These are phyloP conservation scores for Cetonia aurata DNA, from an alignment of 2,888 invertebrate genomes.

Conservation along the genomic window DNA sequence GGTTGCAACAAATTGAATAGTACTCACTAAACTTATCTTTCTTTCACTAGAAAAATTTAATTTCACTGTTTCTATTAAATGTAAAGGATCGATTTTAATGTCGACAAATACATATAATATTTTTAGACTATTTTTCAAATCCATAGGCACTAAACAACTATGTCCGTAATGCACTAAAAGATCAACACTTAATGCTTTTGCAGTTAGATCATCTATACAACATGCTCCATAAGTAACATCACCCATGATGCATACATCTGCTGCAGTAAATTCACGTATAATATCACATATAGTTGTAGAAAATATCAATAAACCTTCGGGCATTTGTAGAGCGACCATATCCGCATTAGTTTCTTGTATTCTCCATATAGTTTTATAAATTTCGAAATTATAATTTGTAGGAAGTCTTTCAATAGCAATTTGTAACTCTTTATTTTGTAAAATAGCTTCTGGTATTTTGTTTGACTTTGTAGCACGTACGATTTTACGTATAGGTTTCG, in stretches of 20 bases:
- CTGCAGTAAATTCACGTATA: slow-evolving; percentile 85
- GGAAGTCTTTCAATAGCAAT: slow-evolving; percentile 84
- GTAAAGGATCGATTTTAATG: slow-evolving; percentile 94
- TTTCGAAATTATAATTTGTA: slow-evolving; percentile 97
- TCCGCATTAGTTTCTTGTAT: slow-evolving; percentile 86
- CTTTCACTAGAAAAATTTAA: slow-evolving; percentile 76
- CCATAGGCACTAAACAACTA: slow-evolving; percentile 93
- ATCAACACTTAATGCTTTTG: slow-evolving; percentile 89
- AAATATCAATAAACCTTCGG: slow-evolving; percentile 95
- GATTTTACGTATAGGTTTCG: slow-evolving; percentile 83
- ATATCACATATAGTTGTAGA: slow-evolving; percentile 95
- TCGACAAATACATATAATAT: slow-evolving; percentile 98
- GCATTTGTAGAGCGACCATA: slow-evolving; percentile 95
- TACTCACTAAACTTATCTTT: slow-evolving; percentile 91
- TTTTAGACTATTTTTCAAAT: slow-evolving; percentile 86
- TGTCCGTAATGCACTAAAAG: slow-evolving; percentile 97
- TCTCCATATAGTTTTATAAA: slow-evolving; percentile 98
- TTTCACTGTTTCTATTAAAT: slow-evolving; percentile 92
- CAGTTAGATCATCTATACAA: slow-evolving; percentile 97
- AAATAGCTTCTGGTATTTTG: slow-evolving; percentile 84
- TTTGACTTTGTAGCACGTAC: slow-evolving; percentile 83
- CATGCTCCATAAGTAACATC: slow-evolving; percentile 99
- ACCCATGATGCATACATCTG: slow-evolving; percentile 93
- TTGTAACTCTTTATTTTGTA: slow-evolving; percentile 80
- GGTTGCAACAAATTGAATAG: slow-evolving; percentile 97